Evolutionary conservation across 2,797 vertebrate species (phyloP).

Genomic region (Spinus pinus): DNA sequence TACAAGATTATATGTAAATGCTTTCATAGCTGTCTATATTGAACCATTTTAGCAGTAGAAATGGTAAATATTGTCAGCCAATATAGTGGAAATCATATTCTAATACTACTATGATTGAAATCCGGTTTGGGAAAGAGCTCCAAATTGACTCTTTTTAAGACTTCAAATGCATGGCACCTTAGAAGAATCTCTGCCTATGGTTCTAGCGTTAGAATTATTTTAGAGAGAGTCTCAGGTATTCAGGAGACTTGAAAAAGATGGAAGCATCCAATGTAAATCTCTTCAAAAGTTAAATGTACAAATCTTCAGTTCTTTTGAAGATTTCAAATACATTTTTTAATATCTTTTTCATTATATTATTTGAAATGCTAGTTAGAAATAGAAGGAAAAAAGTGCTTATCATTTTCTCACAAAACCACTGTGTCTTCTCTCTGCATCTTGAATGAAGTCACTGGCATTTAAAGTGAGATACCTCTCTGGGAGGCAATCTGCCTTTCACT

Average conservation of each 20-base stretch:
- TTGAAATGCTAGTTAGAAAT: neutral
- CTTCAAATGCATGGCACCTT: neutral
- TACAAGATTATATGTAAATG: neutral
- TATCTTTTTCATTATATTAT: neutral
- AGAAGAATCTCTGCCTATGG: neutral
- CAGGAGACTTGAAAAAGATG: neutral
- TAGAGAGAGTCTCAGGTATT: neutral
- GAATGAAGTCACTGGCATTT: neutral
- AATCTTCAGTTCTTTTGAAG: neutral
- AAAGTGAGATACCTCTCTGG: neutral
- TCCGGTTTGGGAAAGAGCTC: neutral
- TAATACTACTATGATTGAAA: neutral
- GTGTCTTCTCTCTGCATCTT: neutral
- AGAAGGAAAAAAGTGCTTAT: neutral
- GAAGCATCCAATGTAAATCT: neutral
- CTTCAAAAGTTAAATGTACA: neutral
- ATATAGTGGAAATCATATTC: neutral
- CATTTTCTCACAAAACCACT: neutral
- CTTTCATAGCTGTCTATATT: neutral
- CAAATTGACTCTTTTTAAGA: neutral
- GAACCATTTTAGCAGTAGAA: neutral
- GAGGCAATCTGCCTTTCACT: neutral
- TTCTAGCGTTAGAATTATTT: neutral
- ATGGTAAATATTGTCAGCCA: neutral
- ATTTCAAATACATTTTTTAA: neutral